These are phyloP conservation scores for Rhabdomys pumilio DNA, from an alignment of 2,797 vertebrate genomes.

Conservation along the genomic window DNA sequence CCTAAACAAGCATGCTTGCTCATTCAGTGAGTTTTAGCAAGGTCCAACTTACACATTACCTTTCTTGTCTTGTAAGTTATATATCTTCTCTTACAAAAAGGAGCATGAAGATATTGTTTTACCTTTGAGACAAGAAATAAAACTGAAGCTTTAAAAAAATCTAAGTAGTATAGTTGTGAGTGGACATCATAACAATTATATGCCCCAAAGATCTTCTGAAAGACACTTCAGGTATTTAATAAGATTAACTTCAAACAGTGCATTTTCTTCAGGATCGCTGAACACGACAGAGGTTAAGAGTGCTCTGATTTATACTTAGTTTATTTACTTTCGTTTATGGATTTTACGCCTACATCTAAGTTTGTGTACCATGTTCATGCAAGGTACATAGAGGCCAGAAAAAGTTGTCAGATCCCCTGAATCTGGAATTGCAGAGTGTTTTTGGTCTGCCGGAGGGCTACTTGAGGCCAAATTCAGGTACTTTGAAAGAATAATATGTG, in stretches of 20 bases:
- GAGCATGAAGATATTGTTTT: neutral
- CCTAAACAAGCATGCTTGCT: neutral
- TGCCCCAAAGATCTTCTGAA: neutral
- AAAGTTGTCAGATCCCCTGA: neutral
- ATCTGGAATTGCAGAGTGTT: neutral
- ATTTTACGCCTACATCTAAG: no score
- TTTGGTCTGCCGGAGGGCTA: neutral
- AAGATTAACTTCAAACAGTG: neutral
- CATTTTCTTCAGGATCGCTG: neutral
- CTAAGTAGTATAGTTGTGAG: neutral
- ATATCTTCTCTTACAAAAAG: neutral
- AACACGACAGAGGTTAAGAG: neutral
- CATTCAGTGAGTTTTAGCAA: neutral
- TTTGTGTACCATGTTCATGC: neutral
- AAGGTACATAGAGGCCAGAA: neutral
- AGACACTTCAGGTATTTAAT: neutral
- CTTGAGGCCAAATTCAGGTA: neutral
- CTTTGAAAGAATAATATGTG: neutral
- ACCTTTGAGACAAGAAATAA: constrained; percentile 1
- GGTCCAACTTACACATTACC: neutral
- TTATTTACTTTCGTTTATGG: neutral
- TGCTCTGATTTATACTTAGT: neutral
- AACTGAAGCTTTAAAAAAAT: neutral
- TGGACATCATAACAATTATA: neutral
- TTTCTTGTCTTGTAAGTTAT: neutral